Conservation (phyloP, 2,888 invertebrate species). For the Pachycephus smyrnensis region DNA sequence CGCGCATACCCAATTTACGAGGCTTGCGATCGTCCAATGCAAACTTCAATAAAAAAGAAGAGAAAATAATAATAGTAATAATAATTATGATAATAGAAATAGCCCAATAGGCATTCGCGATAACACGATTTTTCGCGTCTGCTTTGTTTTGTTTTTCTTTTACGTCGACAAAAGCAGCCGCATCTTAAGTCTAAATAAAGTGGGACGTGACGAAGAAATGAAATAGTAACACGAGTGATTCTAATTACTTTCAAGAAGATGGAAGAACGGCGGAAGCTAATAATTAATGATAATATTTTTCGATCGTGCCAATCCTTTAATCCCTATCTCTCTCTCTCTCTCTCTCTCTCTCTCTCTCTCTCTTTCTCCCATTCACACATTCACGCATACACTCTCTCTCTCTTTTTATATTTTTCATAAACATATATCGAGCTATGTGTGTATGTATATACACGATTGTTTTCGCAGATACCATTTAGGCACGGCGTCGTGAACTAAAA, state of each 20-base stretch:
- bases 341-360: too few relatives aligned
- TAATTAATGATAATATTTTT: neutral
- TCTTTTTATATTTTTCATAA: neutral
- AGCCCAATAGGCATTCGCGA: neutral
- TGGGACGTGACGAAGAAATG: neutral
- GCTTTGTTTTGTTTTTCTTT: too few relatives aligned
- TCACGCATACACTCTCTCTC: neutral
- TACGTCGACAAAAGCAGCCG: too few relatives aligned
- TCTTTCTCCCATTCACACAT: neutral
- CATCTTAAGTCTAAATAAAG: neutral
- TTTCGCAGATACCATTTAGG: neutral
- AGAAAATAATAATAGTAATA: neutral
- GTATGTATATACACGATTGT: neutral
- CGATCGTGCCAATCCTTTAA: neutral
- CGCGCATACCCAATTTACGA: neutral
- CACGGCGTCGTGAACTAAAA: constrained; percentile 11
- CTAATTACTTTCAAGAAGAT: neutral
- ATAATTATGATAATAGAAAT: neutral
- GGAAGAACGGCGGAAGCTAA: neutral
- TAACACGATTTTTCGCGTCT: neutral
- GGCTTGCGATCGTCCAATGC: neutral
- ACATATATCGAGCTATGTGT: neutral
- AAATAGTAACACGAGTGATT: neutral
- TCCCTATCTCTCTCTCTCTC: neutral
- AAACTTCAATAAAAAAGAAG: neutral